Evolutionary conservation across 2,113 vertebrate genomes (phyloP).

Genomic region (Baryphthengus martii): DNA sequence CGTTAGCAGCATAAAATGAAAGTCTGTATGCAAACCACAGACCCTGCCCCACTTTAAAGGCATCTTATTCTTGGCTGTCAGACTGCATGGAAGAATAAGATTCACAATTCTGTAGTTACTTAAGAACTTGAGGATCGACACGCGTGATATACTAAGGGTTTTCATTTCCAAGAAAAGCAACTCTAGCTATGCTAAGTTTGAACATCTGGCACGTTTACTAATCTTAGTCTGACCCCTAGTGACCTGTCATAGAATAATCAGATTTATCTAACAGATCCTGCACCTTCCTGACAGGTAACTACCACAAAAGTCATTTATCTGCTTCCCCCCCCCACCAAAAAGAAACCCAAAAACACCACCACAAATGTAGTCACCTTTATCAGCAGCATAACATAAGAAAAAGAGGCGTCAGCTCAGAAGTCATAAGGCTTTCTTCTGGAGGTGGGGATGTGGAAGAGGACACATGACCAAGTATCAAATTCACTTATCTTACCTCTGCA

Average conservation of each 20-base stretch:
- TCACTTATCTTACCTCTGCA: not conserved
- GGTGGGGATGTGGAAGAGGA: not conserved
- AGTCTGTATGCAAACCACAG: not conserved
- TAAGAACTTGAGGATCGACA: not conserved
- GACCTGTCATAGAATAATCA: slow-evolving; percentile 41
- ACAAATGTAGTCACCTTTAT: not conserved
- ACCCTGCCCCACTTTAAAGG: not conserved
- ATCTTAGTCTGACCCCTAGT: slow-evolving; percentile 63
- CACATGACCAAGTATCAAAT: not conserved
- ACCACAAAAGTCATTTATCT: not conserved
- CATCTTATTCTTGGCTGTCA: not conserved
- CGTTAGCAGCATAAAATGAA: not conserved
- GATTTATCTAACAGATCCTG: not conserved
- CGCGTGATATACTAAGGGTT: not conserved
- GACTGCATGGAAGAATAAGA: not conserved
- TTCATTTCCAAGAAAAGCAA: not conserved
- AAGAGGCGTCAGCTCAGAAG: not conserved
- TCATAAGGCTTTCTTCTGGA: not conserved
- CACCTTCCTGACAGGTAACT: not conserved
- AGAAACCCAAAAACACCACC: no score
- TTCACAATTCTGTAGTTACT: not conserved
- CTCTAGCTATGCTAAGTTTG: fast-evolving
- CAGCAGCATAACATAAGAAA: not conserved
- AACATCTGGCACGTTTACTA: not conserved
- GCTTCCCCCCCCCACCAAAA: no score